Percentiles rank a stretch among this genome's conserved stretches.
Evolutionary conservation across 1,140 invertebrate species (phyloP).

Genomic region (Drosophila tristis): DNA sequence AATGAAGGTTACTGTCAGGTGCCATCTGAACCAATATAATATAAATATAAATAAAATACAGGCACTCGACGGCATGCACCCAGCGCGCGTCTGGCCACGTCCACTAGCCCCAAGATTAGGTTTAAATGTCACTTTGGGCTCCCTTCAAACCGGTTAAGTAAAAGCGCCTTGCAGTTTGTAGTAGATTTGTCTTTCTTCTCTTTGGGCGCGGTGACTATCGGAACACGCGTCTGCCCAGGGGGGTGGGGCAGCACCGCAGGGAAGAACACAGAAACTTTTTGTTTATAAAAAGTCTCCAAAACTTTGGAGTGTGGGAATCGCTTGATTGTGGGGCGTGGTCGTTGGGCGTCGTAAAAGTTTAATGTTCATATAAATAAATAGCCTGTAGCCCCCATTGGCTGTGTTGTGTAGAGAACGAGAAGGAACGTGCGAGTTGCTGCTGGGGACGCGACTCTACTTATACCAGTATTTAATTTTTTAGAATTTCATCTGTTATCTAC

Average conservation of each 20-base stretch:
- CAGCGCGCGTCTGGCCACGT: conserved; percentile 4
- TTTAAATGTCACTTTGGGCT: conserved; percentile 1
- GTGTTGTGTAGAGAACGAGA: too few relatives aligned
- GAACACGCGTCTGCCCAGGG: not conserved
- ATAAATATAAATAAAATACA: not conserved
- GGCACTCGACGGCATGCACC: not conserved
- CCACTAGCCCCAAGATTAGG: not conserved
- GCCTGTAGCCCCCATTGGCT: not conserved
- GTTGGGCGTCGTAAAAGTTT: not conserved
- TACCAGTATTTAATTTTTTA: too few relatives aligned
- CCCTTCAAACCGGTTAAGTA: conserved; percentile 29
- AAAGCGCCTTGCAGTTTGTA: not conserved
- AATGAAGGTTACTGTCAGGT: not conserved
- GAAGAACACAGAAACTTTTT: not conserved
- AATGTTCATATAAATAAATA: not conserved
- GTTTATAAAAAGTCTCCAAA: not conserved
- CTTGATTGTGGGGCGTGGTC: not conserved
- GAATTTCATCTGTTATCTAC: too few relatives aligned
- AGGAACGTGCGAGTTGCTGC: too few relatives aligned
- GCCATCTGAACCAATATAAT: not conserved
- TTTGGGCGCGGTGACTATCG: too few relatives aligned
- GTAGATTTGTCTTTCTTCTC: not conserved
- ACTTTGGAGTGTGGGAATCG: not conserved
- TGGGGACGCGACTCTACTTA: too few relatives aligned
- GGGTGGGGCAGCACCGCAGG: too few relatives aligned